Percentiles rank a stretch among this genome's conserved stretches.
Conservation (phyloP, 2,797 vertebrate species). For the Thaleichthys pacificus region DNA sequence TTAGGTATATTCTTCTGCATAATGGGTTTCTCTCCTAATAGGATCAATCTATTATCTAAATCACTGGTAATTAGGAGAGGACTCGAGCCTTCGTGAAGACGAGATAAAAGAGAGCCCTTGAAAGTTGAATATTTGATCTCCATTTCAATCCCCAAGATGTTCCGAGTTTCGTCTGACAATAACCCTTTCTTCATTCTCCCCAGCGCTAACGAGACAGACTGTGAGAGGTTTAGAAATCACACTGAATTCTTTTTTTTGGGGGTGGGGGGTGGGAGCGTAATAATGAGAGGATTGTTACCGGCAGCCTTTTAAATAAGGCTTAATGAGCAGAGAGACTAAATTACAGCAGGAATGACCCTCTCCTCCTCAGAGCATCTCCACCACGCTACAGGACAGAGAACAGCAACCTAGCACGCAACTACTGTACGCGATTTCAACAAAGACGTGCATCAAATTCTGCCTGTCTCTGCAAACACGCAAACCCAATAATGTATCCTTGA, state of each 20-base stretch:
- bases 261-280: constrained; percentile 42
- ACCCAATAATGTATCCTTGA: background rate
- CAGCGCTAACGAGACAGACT: constrained; percentile 47
- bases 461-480: background rate
- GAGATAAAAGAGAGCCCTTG: constrained; percentile 33
- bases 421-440: background rate
- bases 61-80: constrained; percentile 22
- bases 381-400: constrained; percentile 66
- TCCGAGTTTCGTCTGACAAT: constrained; percentile 43
- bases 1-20: too few relatives aligned
- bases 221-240: constrained; percentile 46
- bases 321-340: constrained; percentile 78
- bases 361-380: constrained; percentile 71
- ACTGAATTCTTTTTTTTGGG: constrained; percentile 63
- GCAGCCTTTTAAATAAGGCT: constrained; percentile 73
- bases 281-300: constrained; percentile 73
- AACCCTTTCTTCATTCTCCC: constrained; percentile 45
- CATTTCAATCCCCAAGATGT: constrained; percentile 44
- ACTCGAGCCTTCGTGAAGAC: background rate
- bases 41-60: constrained; percentile 22
- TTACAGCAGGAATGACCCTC: constrained; percentile 77
- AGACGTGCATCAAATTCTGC: too few relatives aligned
- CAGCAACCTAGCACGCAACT: constrained; percentile 18
- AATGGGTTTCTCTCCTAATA: background rate
- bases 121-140: constrained; percentile 39